phyloP scores from a whole-genome alignment of 2,797 vertebrate species.

The Ptychobarbus kaznakovi region DNA sequence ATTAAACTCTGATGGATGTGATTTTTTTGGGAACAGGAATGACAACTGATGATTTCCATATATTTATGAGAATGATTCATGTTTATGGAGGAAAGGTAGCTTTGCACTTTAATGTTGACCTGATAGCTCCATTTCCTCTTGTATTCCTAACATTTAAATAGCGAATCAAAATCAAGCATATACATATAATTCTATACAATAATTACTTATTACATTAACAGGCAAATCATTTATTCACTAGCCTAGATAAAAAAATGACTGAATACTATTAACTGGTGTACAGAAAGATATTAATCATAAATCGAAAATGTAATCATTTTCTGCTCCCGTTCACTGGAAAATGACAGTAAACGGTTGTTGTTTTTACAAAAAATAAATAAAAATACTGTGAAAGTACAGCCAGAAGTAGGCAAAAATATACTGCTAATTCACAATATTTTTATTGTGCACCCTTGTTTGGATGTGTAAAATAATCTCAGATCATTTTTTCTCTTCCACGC shows the following conservation, averaged over 20 bases:
- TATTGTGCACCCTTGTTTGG: not conserved
- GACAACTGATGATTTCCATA: too few species aligned
- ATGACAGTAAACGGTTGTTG: not conserved
- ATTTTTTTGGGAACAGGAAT: too few species aligned
- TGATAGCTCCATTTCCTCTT: too few species aligned
- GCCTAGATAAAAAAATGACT: not conserved
- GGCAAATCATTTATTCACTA: not conserved
- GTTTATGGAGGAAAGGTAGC: constrained; percentile 34
- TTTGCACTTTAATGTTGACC: not conserved
- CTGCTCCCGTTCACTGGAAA: not conserved
- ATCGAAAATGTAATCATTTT: too few species aligned
- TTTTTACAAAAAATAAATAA: not conserved
- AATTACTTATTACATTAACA: not conserved
- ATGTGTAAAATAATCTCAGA: not conserved
- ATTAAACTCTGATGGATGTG: too few species aligned
- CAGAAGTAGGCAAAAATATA: not conserved
- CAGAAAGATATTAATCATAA: too few species aligned
- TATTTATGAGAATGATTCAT: constrained; percentile 20
- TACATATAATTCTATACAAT: not conserved
- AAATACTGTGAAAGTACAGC: not conserved
- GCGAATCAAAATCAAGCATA: not conserved
- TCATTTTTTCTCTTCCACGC: constrained; percentile 7
- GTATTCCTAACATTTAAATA: not conserved
- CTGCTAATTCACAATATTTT: not conserved
- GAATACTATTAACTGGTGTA: not conserved